phyloP scores from a whole-genome alignment of 2,113 vertebrate species.

The Nothocercus julius region DNA sequence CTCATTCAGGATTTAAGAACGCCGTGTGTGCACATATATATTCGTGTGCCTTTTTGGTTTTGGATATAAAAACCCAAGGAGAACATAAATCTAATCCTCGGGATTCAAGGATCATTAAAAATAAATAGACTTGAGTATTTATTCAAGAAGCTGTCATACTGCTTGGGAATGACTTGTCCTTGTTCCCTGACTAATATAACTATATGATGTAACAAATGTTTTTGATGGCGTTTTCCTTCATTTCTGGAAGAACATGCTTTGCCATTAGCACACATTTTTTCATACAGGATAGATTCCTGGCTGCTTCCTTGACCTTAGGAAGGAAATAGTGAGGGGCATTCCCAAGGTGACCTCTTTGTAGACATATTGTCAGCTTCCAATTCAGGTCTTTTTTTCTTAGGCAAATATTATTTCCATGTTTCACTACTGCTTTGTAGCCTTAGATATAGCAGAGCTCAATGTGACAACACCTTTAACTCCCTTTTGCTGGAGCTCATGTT shows the following conservation, averaged over 20 bases:
- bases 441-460: background rate
- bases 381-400: background rate
- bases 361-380: background rate
- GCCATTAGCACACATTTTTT: background rate
- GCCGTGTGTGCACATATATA: background rate
- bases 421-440: background rate
- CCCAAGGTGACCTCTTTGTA: background rate
- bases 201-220: background rate
- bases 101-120: background rate
- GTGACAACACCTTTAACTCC: rapidly evolving
- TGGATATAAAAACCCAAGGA: background rate
- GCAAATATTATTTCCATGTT: background rate
- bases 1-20: background rate
- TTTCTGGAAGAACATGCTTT: background rate
- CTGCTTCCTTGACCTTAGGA: background rate
- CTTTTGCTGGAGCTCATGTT: background rate
- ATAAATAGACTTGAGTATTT: background rate
- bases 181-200: slow-evolving; percentile 19
- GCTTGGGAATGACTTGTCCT: background rate
- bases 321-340: background rate
- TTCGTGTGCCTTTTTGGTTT: background rate
- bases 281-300: background rate
- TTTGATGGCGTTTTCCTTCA: background rate
- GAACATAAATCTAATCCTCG: background rate
- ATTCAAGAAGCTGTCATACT: background rate